Conservation (phyloP, 2,888 invertebrate genomes). For the Pyrrhia umbra region DNA sequence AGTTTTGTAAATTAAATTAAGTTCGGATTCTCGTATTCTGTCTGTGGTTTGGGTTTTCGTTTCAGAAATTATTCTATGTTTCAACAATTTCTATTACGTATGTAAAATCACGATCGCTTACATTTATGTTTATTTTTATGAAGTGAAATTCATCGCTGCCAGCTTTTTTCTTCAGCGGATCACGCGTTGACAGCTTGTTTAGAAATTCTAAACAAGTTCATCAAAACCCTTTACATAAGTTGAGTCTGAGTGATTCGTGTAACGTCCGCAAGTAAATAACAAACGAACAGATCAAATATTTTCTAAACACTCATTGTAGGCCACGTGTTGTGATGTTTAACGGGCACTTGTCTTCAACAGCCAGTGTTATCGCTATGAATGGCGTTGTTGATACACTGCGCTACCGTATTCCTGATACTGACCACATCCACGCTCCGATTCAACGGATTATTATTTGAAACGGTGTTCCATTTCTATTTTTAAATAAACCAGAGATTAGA, state of each 20-base stretch:
- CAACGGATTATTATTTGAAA: slow-evolving; percentile 50
- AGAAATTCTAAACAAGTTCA: slow-evolving; percentile 44
- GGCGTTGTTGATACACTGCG: slow-evolving; percentile 65
- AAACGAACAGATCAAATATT: slow-evolving; percentile 73
- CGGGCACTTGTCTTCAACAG: slow-evolving; percentile 69
- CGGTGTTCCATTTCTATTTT: slow-evolving; percentile 40
- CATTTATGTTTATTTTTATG: not conserved
- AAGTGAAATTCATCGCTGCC: not conserved
- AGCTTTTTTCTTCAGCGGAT: slow-evolving; percentile 3
- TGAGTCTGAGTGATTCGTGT: slow-evolving; percentile 43
- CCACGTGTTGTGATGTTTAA: slow-evolving; percentile 65
- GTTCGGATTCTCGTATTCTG: not conserved
- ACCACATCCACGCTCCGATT: slow-evolving; percentile 32
- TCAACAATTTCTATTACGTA: not conserved
- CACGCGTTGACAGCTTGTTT: slow-evolving; percentile 36
- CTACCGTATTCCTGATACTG: slow-evolving; percentile 64
- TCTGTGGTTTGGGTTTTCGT: not conserved
- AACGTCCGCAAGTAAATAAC: slow-evolving; percentile 55
- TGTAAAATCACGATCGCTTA: not conserved
- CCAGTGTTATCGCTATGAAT: slow-evolving; percentile 66
- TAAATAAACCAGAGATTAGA: slow-evolving; percentile 45
- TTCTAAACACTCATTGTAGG: slow-evolving; percentile 71
- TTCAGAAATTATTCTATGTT: not conserved
- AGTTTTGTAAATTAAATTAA: not conserved
- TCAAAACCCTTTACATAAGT: slow-evolving; percentile 39